Evolutionary conservation across 1,140 invertebrate species (phyloP).

Genomic region (Oryctes rhinoceros): DNA sequence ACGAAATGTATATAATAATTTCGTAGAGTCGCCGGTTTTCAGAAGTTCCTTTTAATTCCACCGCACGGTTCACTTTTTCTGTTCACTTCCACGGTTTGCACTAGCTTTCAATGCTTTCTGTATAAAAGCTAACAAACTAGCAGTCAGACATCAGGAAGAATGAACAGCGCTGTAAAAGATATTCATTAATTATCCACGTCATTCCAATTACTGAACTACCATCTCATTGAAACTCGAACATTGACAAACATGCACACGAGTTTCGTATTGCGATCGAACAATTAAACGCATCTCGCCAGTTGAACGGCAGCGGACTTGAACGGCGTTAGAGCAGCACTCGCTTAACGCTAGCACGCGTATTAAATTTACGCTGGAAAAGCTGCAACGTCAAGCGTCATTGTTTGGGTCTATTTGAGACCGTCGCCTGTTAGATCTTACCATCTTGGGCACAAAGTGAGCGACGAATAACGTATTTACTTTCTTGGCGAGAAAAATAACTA

Average conservation of each 20-base stretch:
- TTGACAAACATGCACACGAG: not conserved
- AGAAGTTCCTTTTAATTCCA: too few relatives aligned
- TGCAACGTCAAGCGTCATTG: not conserved
- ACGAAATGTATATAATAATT: too few relatives aligned
- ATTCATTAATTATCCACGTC: too few relatives aligned
- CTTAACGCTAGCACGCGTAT: not conserved
- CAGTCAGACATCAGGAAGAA: too few relatives aligned
- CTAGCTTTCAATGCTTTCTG: too few relatives aligned
- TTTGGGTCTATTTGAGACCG: not conserved
- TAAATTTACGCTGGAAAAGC: constrained; percentile 11
- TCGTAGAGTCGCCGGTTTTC: too few relatives aligned
- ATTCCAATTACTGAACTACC: not conserved
- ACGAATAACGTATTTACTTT: constrained; percentile 23
- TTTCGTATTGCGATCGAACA: not conserved
- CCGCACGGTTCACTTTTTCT: too few relatives aligned
- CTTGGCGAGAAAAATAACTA: constrained; percentile 3
- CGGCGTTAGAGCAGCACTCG: not conserved
- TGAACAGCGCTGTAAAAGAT: too few relatives aligned
- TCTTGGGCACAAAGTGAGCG: constrained; percentile 7
- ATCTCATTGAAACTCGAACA: not conserved
- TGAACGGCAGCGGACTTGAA: not conserved
- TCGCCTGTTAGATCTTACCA: constrained; percentile 24
- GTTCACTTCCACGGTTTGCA: too few relatives aligned
- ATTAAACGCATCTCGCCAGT: not conserved
- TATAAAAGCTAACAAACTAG: too few relatives aligned